Conservation (phyloP, 2,797 vertebrate genomes). For the Semaprochilodus insignis region DNA sequence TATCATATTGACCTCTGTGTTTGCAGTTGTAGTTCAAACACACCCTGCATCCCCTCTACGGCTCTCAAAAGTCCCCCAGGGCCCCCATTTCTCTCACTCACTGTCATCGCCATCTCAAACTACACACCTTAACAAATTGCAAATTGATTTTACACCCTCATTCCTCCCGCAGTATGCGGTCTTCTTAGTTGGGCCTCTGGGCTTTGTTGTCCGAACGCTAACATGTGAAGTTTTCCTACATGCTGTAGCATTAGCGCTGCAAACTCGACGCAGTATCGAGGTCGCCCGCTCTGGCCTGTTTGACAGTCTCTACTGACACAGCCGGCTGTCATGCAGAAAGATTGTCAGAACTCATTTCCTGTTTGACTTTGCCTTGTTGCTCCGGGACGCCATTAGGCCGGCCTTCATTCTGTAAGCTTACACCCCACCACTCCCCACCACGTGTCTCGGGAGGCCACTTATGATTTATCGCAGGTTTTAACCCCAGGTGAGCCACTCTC, state of each 20-base stretch:
- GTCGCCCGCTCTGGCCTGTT: not conserved
- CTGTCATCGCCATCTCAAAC: constrained; percentile 3
- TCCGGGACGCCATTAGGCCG: constrained; percentile 47
- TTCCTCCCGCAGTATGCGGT: not conserved
- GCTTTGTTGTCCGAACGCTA: constrained; percentile 35
- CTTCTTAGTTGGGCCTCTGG: constrained; percentile 25
- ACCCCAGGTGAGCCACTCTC: not conserved
- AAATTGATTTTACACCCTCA: constrained; percentile 17
- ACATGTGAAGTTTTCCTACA: constrained; percentile 14
- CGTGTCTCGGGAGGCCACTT: constrained; percentile 32
- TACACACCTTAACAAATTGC: constrained; percentile 15
- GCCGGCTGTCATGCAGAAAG: constrained; percentile 37
- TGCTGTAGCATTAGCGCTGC: not conserved
- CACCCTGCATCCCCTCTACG: not conserved
- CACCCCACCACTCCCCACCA: not conserved
- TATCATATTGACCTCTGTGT: not conserved
- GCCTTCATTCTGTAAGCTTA: constrained; percentile 39
- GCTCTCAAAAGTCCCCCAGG: not conserved
- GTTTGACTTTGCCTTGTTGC: constrained; percentile 53
- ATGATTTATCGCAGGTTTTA: not conserved
- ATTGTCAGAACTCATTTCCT: constrained; percentile 58
- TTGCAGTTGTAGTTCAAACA: not conserved
- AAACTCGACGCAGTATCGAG: not conserved
- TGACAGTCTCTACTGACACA: constrained; percentile 18
- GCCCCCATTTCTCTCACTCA: not conserved